These are phyloP conservation scores for Eledone cirrhosa DNA, from an alignment of 2,888 invertebrate species.

Conservation along the genomic window DNA sequence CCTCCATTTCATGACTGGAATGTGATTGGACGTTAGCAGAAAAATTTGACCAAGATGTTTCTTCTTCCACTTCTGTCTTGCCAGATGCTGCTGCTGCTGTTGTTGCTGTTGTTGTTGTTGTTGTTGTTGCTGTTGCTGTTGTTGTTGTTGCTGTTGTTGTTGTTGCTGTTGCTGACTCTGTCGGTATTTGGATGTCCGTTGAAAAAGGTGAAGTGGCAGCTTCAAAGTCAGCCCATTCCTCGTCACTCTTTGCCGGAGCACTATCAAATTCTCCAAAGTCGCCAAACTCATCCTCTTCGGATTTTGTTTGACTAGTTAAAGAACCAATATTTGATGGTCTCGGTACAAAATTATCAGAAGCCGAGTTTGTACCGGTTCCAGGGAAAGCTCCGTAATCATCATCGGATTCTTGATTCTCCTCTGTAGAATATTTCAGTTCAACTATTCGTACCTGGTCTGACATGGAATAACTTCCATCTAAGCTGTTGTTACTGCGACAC, in stretches of 20 bases:
- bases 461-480: slow-evolving; percentile 13
- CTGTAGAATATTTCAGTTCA: slow-evolving; percentile 10
- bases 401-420: slow-evolving; percentile 19
- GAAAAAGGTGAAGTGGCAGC: not conserved
- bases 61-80: not conserved
- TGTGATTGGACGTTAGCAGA: not conserved
- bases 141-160: too few relatives aligned
- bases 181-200: too few relatives aligned
- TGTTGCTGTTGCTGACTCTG: too few relatives aligned
- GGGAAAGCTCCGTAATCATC: slow-evolving; percentile 9
- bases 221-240: slow-evolving; percentile 20
- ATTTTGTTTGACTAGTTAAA: not conserved
- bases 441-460: slow-evolving; percentile 4
- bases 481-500: slow-evolving; percentile 1
- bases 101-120: too few relatives aligned
- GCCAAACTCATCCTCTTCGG: not conserved
- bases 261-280: not conserved
- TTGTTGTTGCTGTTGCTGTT: too few relatives aligned
- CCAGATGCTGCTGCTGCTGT: too few relatives aligned
- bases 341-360: slow-evolving; percentile 11
- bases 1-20: too few relatives aligned
- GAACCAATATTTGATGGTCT: not conserved
- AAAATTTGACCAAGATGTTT: not conserved
- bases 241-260: not conserved
- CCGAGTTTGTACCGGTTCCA: not conserved